Evolutionary conservation across 2,888 invertebrate genomes (phyloP), one percentile per base, ranked within the genome.

Genomic region (Colletes collaris): DNA sequence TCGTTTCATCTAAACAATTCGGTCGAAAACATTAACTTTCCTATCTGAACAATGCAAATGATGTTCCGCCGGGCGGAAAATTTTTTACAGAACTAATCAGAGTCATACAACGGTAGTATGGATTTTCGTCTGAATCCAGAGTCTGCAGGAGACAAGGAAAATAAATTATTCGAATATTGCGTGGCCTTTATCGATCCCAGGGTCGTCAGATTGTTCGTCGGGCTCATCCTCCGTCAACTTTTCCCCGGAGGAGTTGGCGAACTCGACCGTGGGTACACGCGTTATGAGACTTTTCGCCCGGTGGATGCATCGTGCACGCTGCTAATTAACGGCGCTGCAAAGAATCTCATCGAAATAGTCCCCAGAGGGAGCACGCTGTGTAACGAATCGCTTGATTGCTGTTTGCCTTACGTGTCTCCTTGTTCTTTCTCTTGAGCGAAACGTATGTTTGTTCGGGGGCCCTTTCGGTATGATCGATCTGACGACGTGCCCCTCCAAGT

Each of bases 311-410:
- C 50, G 64, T 52, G 64, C 37, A 64, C 67, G 67, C 56, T 50
- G 67, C 60, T 60, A 55, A 65, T 72, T 72, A 72, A 64, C 58
- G 27, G 40, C 10, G 50, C 53, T 46, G 62, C n/a, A 58, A 62
- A 62, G 71, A 72, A 65, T 65, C 37, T 19, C 50, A 72, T 64
- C 64, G 64, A 50, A 40, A 40, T 50, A 50, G 27, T 40, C 46
- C 35, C 60, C 11, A 50, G 40, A 49, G 37, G 16, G 27, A 70
- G 35, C 35, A 10, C 52, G 8, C 53, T 27, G 13, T 44, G 55
- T 44, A 62, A 70, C 70, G 70, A 63, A 70, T 62, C 44, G 63
- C 53, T 70, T 70, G 70, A 70, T 70, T 70, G 70, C 62, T 70
- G 70, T 70, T 70, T 70, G 62, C 63, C 53, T 55, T 62, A 35